A percentile compares a stretch with the other conserved stretches of the same genome.
phyloP scores from a whole-genome alignment of 2,888 invertebrate species.

The Pantelozetes paolii region DNA sequence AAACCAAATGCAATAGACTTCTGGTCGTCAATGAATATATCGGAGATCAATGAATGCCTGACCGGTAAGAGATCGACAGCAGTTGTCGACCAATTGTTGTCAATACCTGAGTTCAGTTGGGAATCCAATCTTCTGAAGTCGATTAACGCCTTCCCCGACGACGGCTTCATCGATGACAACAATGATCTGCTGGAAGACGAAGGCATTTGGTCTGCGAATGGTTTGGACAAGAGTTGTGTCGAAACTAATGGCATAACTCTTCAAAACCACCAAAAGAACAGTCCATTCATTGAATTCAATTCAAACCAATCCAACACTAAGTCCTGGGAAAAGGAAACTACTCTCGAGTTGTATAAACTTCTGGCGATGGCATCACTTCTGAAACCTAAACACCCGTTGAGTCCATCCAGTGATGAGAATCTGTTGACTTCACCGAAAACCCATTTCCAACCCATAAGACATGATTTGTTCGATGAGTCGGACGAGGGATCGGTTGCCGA shows the following conservation, averaged over 20 bases:
- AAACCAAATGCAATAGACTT: neutral
- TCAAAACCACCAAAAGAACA: constrained; percentile 32
- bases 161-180: constrained; percentile 21
- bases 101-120: neutral
- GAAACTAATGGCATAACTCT: neutral
- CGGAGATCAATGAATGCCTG: neutral
- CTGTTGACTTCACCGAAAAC: constrained; percentile 70
- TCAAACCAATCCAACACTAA: neutral
- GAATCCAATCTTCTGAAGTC: neutral
- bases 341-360: neutral
- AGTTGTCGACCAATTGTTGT: neutral
- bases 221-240: neutral
- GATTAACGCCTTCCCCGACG: neutral
- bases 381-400: neutral
- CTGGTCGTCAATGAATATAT: constrained; percentile 7
- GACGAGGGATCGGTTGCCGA: constrained; percentile 5
- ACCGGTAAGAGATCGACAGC: neutral
- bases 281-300: constrained; percentile 29
- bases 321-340: neutral
- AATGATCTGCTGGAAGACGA: neutral
- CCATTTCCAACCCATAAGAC: constrained; percentile 76
- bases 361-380: neutral
- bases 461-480: constrained; percentile 48
- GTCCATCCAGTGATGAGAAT: constrained; percentile 58
- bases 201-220: neutral